phyloP scores from a whole-genome alignment of 2,888 invertebrate species.

The Acanthococcus lagerstroemiae region DNA sequence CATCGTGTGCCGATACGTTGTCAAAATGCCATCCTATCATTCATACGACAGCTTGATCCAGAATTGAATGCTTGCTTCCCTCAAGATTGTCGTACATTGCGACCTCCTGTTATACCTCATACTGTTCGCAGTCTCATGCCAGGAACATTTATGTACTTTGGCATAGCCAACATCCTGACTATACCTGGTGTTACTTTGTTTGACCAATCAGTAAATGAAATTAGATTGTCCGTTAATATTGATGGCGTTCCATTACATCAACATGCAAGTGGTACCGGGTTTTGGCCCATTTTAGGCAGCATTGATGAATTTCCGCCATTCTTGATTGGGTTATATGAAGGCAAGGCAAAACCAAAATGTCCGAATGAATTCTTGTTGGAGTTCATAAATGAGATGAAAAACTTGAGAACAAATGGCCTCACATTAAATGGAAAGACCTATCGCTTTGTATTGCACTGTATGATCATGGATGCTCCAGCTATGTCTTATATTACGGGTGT shows the following conservation, averaged over 20 bases:
- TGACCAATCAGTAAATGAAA: neutral
- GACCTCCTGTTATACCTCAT: neutral
- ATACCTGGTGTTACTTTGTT: neutral
- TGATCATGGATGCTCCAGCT: neutral
- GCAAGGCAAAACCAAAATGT: neutral
- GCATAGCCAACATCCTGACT: neutral
- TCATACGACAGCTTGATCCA: no score
- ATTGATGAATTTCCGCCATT: neutral
- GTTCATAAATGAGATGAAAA: neutral
- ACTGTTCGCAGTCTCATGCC: neutral
- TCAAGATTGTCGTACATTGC: neutral
- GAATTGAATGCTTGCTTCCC: no score
- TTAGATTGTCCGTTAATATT: neutral
- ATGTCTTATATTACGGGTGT: neutral
- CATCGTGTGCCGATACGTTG: no score
- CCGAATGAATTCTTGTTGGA: neutral
- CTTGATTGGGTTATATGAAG: neutral
- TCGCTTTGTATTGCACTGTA: neutral
- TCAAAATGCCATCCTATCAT: no score
- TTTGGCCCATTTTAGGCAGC: neutral
- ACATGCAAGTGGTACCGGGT: neutral
- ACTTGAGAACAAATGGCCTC: neutral
- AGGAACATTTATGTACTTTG: neutral
- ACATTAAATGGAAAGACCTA: neutral
- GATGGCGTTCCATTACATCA: neutral